Evolutionary conservation across 2,888 invertebrate species (phyloP), one percentile per base, ranked within the genome.

Genomic region (Bimastos eiseni): DNA sequence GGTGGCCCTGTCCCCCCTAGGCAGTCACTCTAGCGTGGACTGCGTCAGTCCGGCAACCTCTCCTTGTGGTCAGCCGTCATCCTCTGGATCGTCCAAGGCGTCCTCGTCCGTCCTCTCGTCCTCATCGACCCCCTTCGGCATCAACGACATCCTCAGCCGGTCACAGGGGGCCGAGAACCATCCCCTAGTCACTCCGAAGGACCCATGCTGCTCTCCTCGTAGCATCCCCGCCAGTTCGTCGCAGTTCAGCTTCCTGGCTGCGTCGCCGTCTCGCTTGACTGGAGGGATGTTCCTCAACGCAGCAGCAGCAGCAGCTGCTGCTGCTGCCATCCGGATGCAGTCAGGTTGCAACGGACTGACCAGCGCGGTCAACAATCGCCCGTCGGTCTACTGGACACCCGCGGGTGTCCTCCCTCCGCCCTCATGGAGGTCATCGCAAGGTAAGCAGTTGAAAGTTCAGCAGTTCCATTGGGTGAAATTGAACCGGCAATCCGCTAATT

Each of bases 81-180:
- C 17, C 33, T 49, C 49, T 24, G 49, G 21, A 49, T n/a, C 70
- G 30, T 70, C 70, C 30, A 70, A 70, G n/a, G 86, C 86, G 0
- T 86, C 33, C 84, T 19, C 33, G 17, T 84, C 84, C 33, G 3
- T 33, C 86, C n/a, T 33, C 33, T 86, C 86, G n/a, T 86, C 86
- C 34, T 86, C 86, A 21, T 86, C 86, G 0, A 90, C 91, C 13
- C 91, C 90, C 1, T 91, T 91, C 44, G 90, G 90, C n/a, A 91
- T 90, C 30, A 90, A 55, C 44, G 91, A 91, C 89, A 90, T 91
- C 24, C 89, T 91, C 38, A 90, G 90, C 38, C 86, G 86, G 15
- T 86, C 86, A 17, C n/a, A 86, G 36, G 86, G 34, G 86, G 6
- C 13, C 17, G 86, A 86, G 4, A 34, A 21, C 34, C 21, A 34